Base-by-base conservation (phyloP, 2,888 invertebrate species). In the Phlogophora meticulosa region DNA sequence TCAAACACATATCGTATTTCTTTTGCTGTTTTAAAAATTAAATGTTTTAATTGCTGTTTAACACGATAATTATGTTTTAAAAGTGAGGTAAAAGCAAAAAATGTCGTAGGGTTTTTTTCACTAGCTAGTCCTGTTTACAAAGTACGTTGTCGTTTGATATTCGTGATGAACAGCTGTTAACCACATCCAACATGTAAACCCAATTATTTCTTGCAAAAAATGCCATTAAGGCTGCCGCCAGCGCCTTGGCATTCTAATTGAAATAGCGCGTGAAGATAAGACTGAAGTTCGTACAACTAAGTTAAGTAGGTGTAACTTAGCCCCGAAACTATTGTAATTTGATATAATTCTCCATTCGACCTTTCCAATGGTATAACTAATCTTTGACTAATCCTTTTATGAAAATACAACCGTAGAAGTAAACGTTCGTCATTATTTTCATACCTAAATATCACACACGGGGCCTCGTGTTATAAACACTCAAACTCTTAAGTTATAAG, bases 131-230 rank as follows among this genome's bases (percentile, higher is more conserved):
- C 7, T n/a, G 13, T 13, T 28, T 49, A n/a, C 32, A 61, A 20
- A 36, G 17, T 24, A 49, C 2, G 22, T 51, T 32, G 32, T 32
- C 32, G 40, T 45, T 65, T 49, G 17, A 53, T 45, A 72, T 75
- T 75, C 76, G 75, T 76, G 76, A 66, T 75, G 22, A 66, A 72
- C 11, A 46, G 53, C 66, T 72, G 72, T 75, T 75, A 75, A 49
- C 72, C 20, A 53, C 42, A 46, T 7, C 55, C 53, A 76, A 76
- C 72, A 75, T 76, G 76, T 71, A 58, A 42, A 42, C 57, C 40
- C 56, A 65, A 61, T 76, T 76, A 76, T 65, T 69, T 71, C 59
- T 71, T 71, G 71, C 76, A 65, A 71, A 73, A 73, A 73, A 58
- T 63, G 28, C 28, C 62, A 60, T 32, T 38, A 57, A 32, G 28